Conservation (phyloP, 1,140 invertebrate species). For the Orchesella cincta region DNA sequence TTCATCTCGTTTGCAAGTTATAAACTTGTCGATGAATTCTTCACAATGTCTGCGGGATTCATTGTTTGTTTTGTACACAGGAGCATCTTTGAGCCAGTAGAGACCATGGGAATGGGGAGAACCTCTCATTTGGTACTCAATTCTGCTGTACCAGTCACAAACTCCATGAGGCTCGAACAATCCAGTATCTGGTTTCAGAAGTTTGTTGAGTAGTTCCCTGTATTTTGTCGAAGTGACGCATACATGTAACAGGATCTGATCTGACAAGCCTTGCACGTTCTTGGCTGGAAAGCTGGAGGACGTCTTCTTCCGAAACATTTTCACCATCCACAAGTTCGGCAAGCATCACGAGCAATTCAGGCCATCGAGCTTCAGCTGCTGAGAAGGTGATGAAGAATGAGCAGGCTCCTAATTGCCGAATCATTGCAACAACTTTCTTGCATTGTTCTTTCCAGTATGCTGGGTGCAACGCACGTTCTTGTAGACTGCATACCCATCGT, state of each 20-base stretch:
- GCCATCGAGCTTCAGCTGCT: slow-evolving; percentile 32
- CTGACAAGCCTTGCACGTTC: slow-evolving; percentile 54
- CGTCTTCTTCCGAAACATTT: slow-evolving; percentile 47
- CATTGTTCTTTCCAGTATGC: slow-evolving; percentile 9
- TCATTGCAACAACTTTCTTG: neutral
- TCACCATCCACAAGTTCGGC: slow-evolving; percentile 53
- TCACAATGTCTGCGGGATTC: neutral
- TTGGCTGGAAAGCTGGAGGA: slow-evolving; percentile 48
- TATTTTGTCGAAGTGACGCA: slow-evolving; percentile 30
- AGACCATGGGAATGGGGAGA: slow-evolving; percentile 57
- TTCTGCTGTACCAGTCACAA: slow-evolving; percentile 49
- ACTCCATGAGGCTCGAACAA: neutral
- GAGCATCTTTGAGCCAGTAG: slow-evolving; percentile 55
- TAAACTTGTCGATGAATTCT: slow-evolving; percentile 35
- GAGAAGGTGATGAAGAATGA: slow-evolving; percentile 38
- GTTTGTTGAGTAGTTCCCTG: neutral
- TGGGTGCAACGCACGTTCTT: slow-evolving; percentile 51
- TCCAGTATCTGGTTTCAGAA: slow-evolving; percentile 18
- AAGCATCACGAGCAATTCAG: slow-evolving; percentile 46
- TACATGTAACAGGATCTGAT: slow-evolving; percentile 58
- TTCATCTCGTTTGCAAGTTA: slow-evolving; percentile 17
- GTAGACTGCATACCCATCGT: slow-evolving; percentile 48
- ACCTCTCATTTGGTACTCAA: slow-evolving; percentile 58
- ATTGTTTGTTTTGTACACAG: slow-evolving; percentile 33
- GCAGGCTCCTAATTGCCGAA: neutral